Percentiles rank a stretch among this genome's conserved stretches.
phyloP scores from a whole-genome alignment of 1,140 invertebrate genomes.

The Trachymyrmex septentrionalis region DNA sequence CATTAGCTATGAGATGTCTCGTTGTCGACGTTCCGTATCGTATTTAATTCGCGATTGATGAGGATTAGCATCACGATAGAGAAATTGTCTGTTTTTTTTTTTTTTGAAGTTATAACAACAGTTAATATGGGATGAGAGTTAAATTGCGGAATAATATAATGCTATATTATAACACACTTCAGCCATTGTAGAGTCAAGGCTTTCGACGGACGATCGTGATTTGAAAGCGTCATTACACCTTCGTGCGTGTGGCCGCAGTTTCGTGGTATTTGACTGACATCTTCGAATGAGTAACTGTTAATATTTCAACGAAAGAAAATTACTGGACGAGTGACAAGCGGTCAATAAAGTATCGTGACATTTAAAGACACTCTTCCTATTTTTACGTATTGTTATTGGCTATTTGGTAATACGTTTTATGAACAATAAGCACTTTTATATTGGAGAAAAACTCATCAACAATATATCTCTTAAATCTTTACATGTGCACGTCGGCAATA shows the following conservation, averaged over 20 bases:
- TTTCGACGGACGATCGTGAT: conserved; percentile 33
- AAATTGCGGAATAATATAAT: conserved; percentile 37
- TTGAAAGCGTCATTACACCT: conserved; percentile 26
- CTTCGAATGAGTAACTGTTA: conserved; percentile 52
- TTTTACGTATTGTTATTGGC: conserved; percentile 16
- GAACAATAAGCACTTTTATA: conserved; percentile 1
- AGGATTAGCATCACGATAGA: background rate
- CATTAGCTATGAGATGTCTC: conserved; percentile 1
- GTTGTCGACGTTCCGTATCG: background rate
- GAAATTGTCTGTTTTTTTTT: background rate
- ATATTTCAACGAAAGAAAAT: conserved; percentile 47
- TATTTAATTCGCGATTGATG: conserved; percentile 21
- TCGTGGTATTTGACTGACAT: conserved; percentile 35
- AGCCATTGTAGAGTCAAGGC: conserved; percentile 33
- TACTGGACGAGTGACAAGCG: conserved; percentile 10
- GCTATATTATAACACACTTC: conserved; percentile 15
- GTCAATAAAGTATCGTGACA: conserved; percentile 40
- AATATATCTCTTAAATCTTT: background rate
- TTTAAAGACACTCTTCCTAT: conserved; percentile 23
- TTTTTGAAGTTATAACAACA: background rate
- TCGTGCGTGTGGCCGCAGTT: background rate
- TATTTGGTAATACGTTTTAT: background rate
- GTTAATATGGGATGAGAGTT: background rate
- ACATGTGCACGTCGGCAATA: background rate
- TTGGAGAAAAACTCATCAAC: background rate